Conservation (phyloP, 1,140 invertebrate genomes). For the Plodia interpunctella region DNA sequence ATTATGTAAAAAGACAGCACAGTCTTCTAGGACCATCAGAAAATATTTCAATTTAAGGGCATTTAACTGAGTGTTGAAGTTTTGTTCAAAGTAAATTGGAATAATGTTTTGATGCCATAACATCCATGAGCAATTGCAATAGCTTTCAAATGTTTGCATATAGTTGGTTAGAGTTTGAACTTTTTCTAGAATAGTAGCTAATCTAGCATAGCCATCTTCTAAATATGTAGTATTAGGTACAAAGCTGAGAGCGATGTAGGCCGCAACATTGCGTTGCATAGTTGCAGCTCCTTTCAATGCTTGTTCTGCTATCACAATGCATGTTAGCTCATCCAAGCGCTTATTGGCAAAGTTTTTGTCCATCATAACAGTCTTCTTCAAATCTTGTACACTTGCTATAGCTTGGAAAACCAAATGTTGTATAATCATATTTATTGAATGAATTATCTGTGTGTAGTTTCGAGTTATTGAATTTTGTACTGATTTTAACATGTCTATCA, state of each 20-base stretch:
- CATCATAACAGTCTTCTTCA: conserved; percentile 69
- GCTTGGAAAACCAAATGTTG: conserved; percentile 84
- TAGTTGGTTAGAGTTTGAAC: conserved; percentile 81
- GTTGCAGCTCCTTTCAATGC: conserved; percentile 84
- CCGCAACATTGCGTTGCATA: conserved; percentile 80
- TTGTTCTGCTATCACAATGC: conserved; percentile 84
- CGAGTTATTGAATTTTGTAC: conserved; percentile 82
- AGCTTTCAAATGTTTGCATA: conserved; percentile 77
- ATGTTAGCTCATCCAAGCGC: conserved; percentile 77
- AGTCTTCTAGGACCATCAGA: conserved; percentile 81
- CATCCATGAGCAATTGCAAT: conserved; percentile 87
- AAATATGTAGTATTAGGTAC: conserved; percentile 77
- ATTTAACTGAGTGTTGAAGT: conserved; percentile 81
- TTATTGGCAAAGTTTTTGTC: conserved; percentile 73
- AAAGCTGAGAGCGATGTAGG: conserved; percentile 83
- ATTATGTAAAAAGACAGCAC: conserved; percentile 55
- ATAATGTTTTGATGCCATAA: conserved; percentile 89
- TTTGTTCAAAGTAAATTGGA: conserved; percentile 85
- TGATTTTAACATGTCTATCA: conserved; percentile 90
- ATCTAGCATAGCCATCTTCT: conserved; percentile 74
- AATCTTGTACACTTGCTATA: conserved; percentile 59
- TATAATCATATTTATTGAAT: conserved; percentile 81
- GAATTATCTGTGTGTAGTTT: conserved; percentile 78
- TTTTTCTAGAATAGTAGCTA: conserved; percentile 79
- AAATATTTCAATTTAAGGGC: conserved; percentile 82